Evolutionary conservation across 35 echinoderm and acorn worm genomes (phyloP).

Genomic region (Chiridota heheva): DNA sequence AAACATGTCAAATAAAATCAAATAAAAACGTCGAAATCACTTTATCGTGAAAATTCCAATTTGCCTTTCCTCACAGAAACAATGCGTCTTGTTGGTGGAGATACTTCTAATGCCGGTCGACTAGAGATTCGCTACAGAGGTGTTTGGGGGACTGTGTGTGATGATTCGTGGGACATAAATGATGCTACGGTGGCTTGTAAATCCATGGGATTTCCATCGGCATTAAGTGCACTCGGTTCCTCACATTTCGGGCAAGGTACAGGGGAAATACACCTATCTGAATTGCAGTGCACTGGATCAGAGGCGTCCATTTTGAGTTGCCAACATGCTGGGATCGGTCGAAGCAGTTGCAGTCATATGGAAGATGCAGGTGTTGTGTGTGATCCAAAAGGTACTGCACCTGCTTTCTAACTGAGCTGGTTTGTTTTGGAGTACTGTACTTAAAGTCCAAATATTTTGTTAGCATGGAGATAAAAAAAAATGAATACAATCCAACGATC

Average conservation of each 20-base stretch:
- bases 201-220: slow-evolving; percentile 46
- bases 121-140: slow-evolving; percentile 44
- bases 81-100: slow-evolving; percentile 36
- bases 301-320: not conserved
- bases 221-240: not conserved
- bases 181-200: slow-evolving; percentile 62
- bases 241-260: slow-evolving; percentile 43
- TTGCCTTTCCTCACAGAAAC: not conserved
- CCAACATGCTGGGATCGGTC: not conserved
- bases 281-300: not conserved
- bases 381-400: no score
- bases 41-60: no score
- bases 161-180: slow-evolving; percentile 36
- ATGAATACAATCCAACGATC: no score
- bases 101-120: slow-evolving; percentile 21
- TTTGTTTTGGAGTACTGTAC: no score
- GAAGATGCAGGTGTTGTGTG: slow-evolving; percentile 19
- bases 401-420: no score
- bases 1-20: no score
- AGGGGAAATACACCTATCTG: slow-evolving; percentile 21
- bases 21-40: no score
- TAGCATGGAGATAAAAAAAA: no score
- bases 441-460: no score
- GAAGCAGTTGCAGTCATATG: not conserved
- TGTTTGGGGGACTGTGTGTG: slow-evolving; percentile 55